Conservation (phyloP, 2,113 vertebrate species). For the Sula dactylatra region DNA sequence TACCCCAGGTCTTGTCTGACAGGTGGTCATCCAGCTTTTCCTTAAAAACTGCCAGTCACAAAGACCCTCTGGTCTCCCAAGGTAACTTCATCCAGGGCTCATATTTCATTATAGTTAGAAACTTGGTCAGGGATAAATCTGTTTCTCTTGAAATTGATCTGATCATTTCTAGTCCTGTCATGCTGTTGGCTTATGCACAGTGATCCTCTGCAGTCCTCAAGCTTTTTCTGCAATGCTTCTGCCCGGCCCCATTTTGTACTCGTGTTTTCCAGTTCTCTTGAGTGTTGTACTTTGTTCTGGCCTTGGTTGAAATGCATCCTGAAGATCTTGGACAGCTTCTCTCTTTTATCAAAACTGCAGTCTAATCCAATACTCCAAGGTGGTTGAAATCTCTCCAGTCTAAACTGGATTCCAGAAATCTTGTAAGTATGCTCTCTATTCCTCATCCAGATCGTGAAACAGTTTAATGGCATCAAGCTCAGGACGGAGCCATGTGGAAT, state of each 20-base stretch:
- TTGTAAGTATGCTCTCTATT: not conserved
- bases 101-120: not conserved
- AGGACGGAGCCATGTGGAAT: not conserved
- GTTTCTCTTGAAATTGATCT: not conserved
- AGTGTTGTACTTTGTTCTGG: not conserved
- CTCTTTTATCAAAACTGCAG: not conserved
- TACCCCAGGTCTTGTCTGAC: not conserved
- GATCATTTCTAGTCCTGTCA: not conserved
- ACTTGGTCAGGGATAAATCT: not conserved
- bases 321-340: slow-evolving; percentile 9
- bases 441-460: slow-evolving; percentile 10
- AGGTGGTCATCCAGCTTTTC: not conserved
- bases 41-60: not conserved
- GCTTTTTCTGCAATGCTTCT: not conserved
- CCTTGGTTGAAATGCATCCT: not conserved
- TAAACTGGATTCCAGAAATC: not conserved
- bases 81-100: not conserved
- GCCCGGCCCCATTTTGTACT: not conserved
- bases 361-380: not conserved
- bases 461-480: not conserved
- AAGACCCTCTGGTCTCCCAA: not conserved
- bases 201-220: not conserved
- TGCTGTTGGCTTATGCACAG: not conserved
- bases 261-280: not conserved
- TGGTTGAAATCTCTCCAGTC: slow-evolving; percentile 8